These are phyloP conservation scores for Otus sunia DNA, from an alignment of 2,113 vertebrate species.

Conservation along the genomic window DNA sequence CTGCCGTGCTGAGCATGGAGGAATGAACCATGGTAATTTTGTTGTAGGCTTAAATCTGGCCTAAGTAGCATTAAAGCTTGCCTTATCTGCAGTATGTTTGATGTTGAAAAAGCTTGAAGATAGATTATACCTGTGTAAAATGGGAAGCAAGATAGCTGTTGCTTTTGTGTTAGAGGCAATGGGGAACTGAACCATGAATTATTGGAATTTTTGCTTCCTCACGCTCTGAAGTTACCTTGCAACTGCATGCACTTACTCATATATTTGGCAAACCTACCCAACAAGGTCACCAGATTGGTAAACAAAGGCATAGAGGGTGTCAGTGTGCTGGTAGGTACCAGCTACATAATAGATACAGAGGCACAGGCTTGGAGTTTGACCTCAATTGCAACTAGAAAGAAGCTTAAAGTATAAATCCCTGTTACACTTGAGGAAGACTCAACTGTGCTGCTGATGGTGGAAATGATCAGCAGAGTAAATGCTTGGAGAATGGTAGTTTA, in stretches of 20 bases:
- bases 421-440: neutral
- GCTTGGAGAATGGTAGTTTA: neutral
- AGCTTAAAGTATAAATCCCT: neutral
- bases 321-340: neutral
- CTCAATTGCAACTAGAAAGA: neutral
- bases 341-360: neutral
- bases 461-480: neutral
- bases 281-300: neutral
- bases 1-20: neutral
- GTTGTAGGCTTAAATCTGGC: neutral
- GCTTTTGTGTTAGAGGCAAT: neutral
- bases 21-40: neutral
- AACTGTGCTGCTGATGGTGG: neutral
- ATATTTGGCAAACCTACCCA: neutral
- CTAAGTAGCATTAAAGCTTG: neutral
- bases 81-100: neutral
- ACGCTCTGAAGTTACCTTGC: neutral
- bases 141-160: neutral
- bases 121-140: neutral
- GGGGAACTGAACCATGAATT: neutral
- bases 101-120: neutral
- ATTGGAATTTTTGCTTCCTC: neutral
- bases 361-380: neutral
- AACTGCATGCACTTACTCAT: neutral
- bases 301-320: neutral